These are phyloP conservation scores for Ditula angustiorana DNA, from an alignment of 2,888 invertebrate genomes.

Conservation along the genomic window DNA sequence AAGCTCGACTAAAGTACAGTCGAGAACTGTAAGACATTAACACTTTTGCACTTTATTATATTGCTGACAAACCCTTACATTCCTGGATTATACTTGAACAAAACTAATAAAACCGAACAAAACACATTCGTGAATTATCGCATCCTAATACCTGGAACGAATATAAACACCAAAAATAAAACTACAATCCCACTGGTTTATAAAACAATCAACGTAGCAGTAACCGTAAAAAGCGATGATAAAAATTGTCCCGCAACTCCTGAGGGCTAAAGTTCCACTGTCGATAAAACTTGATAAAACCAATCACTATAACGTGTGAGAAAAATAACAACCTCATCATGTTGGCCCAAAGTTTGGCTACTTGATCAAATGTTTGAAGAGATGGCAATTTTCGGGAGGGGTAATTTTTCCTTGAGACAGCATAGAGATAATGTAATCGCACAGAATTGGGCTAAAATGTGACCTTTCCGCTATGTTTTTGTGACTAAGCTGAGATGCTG, in stretches of 20 bases:
- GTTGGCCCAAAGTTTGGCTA: constrained; percentile 12
- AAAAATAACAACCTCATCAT: constrained; percentile 31
- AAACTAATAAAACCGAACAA: constrained; percentile 3
- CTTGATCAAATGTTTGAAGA: constrained; percentile 33
- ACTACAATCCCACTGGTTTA: constrained; percentile 26
- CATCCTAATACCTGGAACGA: constrained; percentile 20
- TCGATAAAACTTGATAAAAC: constrained; percentile 27
- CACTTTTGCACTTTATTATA: too few species aligned
- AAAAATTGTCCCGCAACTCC: constrained; percentile 30
- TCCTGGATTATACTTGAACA: not conserved
- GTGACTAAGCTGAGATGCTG: not conserved
- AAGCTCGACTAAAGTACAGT: too few species aligned
- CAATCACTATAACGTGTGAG: constrained; percentile 35
- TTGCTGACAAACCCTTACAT: too few species aligned
- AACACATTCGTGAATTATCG: not conserved
- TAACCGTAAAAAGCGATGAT: constrained; percentile 34
- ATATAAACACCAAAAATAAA: constrained; percentile 29
- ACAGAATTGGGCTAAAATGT: constrained; percentile 1
- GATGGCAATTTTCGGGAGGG: constrained; percentile 8
- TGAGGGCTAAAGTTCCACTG: constrained; percentile 28
- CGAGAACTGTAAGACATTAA: too few species aligned
- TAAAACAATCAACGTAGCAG: constrained; percentile 29
- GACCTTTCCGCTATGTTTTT: constrained; percentile 1
- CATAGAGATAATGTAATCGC: constrained; percentile 13
- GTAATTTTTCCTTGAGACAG: constrained; percentile 14